phyloP scores from a whole-genome alignment of 2,113 vertebrate genomes.

The Crocuta crocuta region DNA sequence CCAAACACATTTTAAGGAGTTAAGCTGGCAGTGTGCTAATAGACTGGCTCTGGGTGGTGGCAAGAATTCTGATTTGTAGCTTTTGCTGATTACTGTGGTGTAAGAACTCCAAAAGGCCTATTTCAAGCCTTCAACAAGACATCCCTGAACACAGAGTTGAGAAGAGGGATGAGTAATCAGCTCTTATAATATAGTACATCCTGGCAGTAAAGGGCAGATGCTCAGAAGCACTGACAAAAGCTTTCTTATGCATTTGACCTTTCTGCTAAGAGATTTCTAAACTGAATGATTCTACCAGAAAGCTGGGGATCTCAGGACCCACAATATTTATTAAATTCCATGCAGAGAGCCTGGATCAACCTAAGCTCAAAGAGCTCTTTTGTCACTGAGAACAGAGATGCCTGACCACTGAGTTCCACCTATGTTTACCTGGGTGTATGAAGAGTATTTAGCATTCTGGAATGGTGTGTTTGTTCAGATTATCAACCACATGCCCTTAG shows the following conservation, averaged over 20 bases:
- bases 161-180: not conserved
- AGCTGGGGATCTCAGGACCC: not conserved
- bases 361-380: not conserved
- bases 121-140: not conserved
- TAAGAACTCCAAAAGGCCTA: not conserved
- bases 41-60: not conserved
- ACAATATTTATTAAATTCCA: slow-evolving; percentile 23
- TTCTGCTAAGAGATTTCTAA: slow-evolving; percentile 49
- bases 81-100: not conserved
- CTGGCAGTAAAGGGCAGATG: not conserved
- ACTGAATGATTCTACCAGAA: not conserved
- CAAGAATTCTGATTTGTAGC: not conserved
- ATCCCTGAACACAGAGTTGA: not conserved
- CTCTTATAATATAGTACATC: not conserved
- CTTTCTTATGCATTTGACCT: slow-evolving; percentile 9
- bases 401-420: not conserved
- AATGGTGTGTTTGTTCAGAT: not conserved
- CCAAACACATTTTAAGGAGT: not conserved
- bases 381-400: not conserved
- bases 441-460: not conserved
- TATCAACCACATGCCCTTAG: not conserved
- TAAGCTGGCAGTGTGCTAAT: not conserved
- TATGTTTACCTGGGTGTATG: not conserved
- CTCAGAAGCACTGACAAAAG: not conserved
- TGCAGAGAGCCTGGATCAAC: not conserved